Base-by-base conservation (phyloP, 2,888 invertebrate species). In the Galerucella pusilla region DNA sequence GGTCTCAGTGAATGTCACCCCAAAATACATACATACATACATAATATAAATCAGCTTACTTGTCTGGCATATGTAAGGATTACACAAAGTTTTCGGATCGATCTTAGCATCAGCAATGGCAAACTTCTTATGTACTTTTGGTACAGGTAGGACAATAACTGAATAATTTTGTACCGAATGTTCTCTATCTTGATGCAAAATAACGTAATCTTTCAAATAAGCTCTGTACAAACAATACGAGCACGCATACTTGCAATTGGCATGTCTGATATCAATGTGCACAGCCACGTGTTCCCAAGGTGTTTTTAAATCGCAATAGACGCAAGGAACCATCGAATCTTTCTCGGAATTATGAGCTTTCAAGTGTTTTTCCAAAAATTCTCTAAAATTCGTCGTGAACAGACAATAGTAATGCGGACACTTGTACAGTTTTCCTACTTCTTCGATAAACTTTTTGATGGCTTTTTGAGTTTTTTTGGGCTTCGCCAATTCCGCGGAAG, bases 141-240 rank as follows among this genome's bases (percentile, higher is more conserved):
- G 54, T 83, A 67, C 70, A 0, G 84, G 82, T 59, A 85, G 72
- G 11, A 77, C 69, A n/a, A 84, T 72, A 6, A 82, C 77, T 75
- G 82, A 49, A 67, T 79, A 52, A 0, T 81, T 77, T 10, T 80
- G 64, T 3, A 75, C 78, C 0, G 82, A 82, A 72, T 84, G 84
- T 4, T 84, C 82, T 16, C 87, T 83, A 14, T 84, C 79, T 61
- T 91, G 90, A 85, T 94, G 94, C 6, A 91, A 87, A 20, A 89
- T 88, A 0, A 94, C 92, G 66, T 92, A 90, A 71, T 91, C 90
- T 66, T 89, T 89, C 0, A 90, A 88, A 0, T 90, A 87, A 0
- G 92, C 91, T 67, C 94, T 88, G 84, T 94, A 94, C 81, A 94
- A 91, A 83, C 94, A 94, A 79, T 90, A 89, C 4, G 87, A 88